These are phyloP conservation scores for Dendroctonus ponderosae DNA, from an alignment of 1,140 invertebrate genomes.

Conservation along the genomic window DNA sequence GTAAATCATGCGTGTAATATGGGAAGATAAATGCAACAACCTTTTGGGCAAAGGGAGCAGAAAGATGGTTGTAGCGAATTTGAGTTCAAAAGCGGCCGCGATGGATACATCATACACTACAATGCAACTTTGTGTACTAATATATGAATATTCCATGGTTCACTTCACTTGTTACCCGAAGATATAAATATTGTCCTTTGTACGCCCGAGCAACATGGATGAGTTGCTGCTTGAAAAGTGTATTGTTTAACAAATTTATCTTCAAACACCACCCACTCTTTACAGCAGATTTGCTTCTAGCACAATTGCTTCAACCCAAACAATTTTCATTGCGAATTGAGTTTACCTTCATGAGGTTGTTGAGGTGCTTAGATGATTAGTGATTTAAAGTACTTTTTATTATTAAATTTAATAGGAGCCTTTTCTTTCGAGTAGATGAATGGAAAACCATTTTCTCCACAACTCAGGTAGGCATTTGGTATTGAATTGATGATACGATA, in stretches of 20 bases:
- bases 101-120: slow-evolving; percentile 38
- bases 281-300: slow-evolving; percentile 17
- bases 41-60: slow-evolving; percentile 34
- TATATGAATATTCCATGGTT: slow-evolving; percentile 46
- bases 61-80: slow-evolving; percentile 38
- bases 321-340: background rate
- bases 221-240: slow-evolving; percentile 35
- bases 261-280: slow-evolving; percentile 21
- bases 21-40: slow-evolving; percentile 35
- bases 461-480: slow-evolving; percentile 3
- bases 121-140: slow-evolving; percentile 48
- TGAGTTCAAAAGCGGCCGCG: slow-evolving; percentile 42
- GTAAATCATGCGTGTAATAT: slow-evolving; percentile 45
- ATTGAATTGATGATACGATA: slow-evolving; percentile 1
- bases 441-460: slow-evolving; percentile 2
- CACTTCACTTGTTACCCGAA: slow-evolving; percentile 43
- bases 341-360: too few species aligned
- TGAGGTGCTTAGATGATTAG: too few species aligned
- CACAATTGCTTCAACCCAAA: slow-evolving; percentile 14
- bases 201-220: slow-evolving; percentile 34
- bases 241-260: slow-evolving; percentile 41
- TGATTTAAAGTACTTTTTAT: too few species aligned
- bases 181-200: slow-evolving; percentile 47
- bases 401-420: background rate
- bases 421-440: background rate